A percentile compares a stretch with the other conserved stretches of the same genome.
Conservation (phyloP, 2,888 invertebrate genomes). For the Leptinotarsa juncta region DNA sequence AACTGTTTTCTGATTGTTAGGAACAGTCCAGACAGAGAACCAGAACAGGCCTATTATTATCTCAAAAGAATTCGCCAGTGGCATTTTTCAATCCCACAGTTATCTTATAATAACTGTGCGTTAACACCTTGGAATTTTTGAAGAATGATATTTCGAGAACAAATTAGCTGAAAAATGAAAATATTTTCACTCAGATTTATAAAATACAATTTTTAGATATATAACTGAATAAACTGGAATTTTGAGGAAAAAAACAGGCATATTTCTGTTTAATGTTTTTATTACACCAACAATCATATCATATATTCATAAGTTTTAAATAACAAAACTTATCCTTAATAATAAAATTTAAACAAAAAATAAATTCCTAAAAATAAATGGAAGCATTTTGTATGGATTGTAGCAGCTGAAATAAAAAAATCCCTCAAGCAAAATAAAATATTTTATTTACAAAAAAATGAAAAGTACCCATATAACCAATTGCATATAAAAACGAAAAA, state of each 20-base stretch:
- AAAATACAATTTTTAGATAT: not conserved
- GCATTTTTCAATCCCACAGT: no score
- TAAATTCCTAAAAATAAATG: conserved; percentile 55
- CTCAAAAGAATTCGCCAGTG: no score
- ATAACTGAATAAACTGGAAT: not conserved
- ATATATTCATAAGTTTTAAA: conserved; percentile 66
- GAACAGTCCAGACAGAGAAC: no score
- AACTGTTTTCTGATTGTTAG: no score
- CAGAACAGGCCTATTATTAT: no score
- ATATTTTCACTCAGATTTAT: no score
- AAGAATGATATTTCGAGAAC: no score
- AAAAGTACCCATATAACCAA: conserved; percentile 59
- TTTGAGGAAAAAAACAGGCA: not conserved
- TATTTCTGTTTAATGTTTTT: conserved; percentile 54
- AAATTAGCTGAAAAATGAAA: no score
- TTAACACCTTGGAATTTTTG: no score
- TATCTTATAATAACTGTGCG: no score
- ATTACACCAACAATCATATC: conserved; percentile 68
- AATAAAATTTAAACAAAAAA: conserved; percentile 64
- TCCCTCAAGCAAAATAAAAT: conserved; percentile 60
- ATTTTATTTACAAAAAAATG: conserved; percentile 55
- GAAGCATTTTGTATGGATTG: conserved; percentile 62
- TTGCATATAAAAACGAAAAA: conserved; percentile 47
- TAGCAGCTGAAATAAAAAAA: conserved; percentile 58
- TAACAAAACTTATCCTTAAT: conserved; percentile 66